phyloP scores from a whole-genome alignment of 1,140 invertebrate genomes.

The Tyrophagus putrescentiae region DNA sequence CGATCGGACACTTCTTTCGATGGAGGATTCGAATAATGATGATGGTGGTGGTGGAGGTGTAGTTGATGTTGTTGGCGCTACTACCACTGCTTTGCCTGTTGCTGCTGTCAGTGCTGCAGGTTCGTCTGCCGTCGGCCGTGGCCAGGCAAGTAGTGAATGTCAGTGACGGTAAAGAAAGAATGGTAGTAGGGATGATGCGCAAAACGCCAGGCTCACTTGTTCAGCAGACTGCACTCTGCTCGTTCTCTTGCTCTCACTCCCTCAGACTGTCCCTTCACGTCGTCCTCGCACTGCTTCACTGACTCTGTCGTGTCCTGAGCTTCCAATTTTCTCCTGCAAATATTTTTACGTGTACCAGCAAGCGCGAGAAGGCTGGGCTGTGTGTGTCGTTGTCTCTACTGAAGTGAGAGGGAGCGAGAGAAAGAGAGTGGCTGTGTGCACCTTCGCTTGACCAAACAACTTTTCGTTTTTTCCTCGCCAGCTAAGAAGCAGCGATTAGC shows the following conservation, averaged over 20 bases:
- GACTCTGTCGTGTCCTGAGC: not conserved
- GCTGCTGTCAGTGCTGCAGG: not conserved
- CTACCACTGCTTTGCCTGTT: not conserved
- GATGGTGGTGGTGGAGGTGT: not conserved
- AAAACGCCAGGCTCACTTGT: constrained; percentile 2
- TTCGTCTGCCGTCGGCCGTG: not conserved
- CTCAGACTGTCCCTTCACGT: not conserved
- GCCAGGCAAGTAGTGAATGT: not conserved
- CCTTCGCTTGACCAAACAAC: constrained; percentile 9
- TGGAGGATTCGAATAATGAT: not conserved
- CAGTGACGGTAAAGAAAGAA: constrained; percentile 7
- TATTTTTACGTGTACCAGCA: not conserved
- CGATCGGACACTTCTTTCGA: not conserved
- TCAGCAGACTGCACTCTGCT: not conserved
- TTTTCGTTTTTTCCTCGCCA: not conserved
- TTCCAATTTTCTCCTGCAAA: not conserved
- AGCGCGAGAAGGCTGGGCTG: not conserved
- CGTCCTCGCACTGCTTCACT: not conserved
- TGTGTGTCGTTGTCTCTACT: too few species aligned
- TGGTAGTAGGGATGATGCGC: constrained; percentile 3
- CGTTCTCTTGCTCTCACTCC: not conserved
- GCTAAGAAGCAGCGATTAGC: not conserved
- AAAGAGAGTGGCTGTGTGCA: not conserved
- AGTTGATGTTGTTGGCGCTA: not conserved
- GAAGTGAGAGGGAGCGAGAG: not conserved